phyloP scores from a whole-genome alignment of 2,797 vertebrate genomes.

The Acomys russatus region DNA sequence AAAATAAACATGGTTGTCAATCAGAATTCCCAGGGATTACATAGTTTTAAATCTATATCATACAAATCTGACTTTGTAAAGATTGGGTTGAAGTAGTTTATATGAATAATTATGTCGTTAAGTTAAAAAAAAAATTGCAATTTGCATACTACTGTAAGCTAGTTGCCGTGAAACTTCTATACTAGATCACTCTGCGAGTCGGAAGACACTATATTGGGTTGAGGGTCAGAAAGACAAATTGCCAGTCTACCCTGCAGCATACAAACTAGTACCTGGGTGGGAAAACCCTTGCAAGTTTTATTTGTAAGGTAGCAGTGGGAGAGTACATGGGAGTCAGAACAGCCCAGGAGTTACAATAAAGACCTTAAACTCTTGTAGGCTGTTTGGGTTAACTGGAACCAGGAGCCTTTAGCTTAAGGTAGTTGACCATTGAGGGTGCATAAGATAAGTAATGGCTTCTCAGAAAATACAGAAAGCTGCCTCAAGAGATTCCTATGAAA shows the following conservation, averaged over 20 bases:
- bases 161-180: too few species aligned
- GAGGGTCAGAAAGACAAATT: background rate
- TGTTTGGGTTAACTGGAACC: background rate
- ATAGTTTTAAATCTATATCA: background rate
- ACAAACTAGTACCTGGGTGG: background rate
- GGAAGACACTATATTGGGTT: background rate
- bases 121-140: background rate
- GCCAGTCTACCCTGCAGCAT: too few species aligned
- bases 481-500: background rate
- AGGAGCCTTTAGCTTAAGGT: background rate
- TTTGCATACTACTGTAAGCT: background rate
- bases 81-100: background rate
- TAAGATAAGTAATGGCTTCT: background rate
- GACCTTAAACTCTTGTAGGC: background rate
- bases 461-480: background rate
- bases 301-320: background rate
- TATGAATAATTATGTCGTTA: background rate
- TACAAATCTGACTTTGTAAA: background rate
- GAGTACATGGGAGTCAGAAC: background rate
- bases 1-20: conserved; percentile 17
- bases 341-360: background rate
- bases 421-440: background rate
- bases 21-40: background rate
- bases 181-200: background rate
- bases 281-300: background rate